Conservation (phyloP, 2,797 vertebrate genomes). For the Eidolon dupreanum region DNA sequence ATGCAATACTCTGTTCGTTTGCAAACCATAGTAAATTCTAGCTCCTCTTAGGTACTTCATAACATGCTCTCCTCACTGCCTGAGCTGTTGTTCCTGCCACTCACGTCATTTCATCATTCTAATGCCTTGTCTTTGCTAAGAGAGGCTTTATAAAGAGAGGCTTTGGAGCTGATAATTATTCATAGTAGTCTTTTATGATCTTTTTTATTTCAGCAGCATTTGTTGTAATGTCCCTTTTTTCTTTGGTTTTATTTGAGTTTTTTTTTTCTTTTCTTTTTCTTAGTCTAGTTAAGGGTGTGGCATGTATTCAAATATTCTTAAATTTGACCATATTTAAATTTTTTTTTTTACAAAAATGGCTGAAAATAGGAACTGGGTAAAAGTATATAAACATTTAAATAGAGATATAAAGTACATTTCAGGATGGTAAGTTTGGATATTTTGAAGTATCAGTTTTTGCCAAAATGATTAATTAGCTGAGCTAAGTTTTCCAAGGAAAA, state of each 20-base stretch:
- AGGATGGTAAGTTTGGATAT: neutral
- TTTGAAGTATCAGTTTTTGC: neutral
- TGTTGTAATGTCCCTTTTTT: neutral
- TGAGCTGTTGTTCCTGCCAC: neutral
- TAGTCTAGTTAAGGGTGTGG: neutral
- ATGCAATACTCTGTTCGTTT: neutral
- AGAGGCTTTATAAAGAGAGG: neutral
- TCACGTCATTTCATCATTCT: neutral
- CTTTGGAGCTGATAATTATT: neutral
- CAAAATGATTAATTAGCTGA: constrained; percentile 37
- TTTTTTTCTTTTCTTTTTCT: neutral
- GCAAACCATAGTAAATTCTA: neutral
- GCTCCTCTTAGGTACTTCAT: neutral
- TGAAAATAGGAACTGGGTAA: neutral
- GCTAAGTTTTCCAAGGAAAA: neutral
- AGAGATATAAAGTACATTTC: neutral
- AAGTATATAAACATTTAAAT: neutral
- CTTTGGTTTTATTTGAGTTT: neutral
- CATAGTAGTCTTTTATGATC: neutral
- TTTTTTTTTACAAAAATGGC: neutral
- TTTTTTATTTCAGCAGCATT: neutral
- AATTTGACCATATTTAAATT: neutral
- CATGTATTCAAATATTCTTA: neutral
- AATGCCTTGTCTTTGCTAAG: neutral
- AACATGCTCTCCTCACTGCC: too few species aligned